Evolutionary conservation across 2,888 invertebrate genomes (phyloP).

Genomic region (Merodon equestris): DNA sequence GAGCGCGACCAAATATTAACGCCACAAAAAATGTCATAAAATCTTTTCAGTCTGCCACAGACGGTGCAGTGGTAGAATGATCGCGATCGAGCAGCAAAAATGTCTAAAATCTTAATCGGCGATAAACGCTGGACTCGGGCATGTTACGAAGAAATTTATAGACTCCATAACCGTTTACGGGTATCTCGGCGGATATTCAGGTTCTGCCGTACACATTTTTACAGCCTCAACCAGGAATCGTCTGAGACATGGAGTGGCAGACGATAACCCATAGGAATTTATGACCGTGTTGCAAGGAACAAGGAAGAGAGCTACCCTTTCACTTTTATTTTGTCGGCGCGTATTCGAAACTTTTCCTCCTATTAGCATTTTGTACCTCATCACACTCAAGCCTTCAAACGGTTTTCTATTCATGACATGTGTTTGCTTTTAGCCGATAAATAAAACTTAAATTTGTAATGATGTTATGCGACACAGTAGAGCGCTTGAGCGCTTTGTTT

Average conservation of each 20-base stretch:
- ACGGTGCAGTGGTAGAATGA: constrained; percentile 41
- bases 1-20: constrained; percentile 64
- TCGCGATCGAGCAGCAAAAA: constrained; percentile 58
- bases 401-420: constrained; percentile 51
- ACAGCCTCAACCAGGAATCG: constrained; percentile 55
- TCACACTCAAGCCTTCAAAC: constrained; percentile 1
- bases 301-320: constrained; percentile 62
- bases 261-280: constrained; percentile 57
- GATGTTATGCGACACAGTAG: constrained; percentile 43
- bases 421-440: constrained; percentile 65
- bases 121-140: constrained; percentile 66
- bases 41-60: constrained; percentile 52
- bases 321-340: constrained; percentile 56
- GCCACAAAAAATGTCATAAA: constrained; percentile 67
- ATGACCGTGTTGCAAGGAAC: constrained; percentile 57
- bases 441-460: constrained; percentile 52
- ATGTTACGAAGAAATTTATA: constrained; percentile 66
- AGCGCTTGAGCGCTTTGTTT: constrained; percentile 52
- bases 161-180: constrained; percentile 67
- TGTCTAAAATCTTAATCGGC: constrained; percentile 69
- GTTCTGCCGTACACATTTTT: constrained; percentile 39
- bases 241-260: constrained; percentile 46
- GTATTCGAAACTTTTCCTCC: constrained; percentile 24
- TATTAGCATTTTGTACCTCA: constrained; percentile 34
- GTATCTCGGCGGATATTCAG: constrained; percentile 63